Conservation (phyloP, 2,797 vertebrate species). For the Mico argentatus region DNA sequence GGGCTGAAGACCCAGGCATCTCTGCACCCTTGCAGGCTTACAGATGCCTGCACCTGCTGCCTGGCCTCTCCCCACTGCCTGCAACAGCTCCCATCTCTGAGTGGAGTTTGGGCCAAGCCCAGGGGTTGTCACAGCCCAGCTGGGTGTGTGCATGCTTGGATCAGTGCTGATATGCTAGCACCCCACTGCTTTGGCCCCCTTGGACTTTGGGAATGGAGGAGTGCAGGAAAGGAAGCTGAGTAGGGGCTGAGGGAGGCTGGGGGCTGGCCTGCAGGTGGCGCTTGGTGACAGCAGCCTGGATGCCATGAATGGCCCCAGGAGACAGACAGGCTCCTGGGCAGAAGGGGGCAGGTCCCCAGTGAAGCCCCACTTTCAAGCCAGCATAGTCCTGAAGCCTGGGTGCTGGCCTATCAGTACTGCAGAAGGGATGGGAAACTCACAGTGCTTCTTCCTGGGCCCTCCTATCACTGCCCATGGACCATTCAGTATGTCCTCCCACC, state of each 20-base stretch:
- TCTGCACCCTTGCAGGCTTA: background rate
- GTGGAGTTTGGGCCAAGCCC: background rate
- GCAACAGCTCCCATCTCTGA: background rate
- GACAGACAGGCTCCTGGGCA: background rate
- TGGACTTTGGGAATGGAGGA: background rate
- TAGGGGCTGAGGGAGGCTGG: background rate
- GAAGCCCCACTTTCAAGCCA: background rate
- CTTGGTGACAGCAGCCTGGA: background rate
- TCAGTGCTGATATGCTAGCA: background rate
- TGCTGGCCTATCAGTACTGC: background rate
- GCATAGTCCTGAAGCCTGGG: background rate
- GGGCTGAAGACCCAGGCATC: background rate
- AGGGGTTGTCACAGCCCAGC: background rate
- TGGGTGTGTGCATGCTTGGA: accelerated
- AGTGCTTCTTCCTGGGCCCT: background rate
- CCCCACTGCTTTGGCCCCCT: background rate
- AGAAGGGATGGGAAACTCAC: background rate
- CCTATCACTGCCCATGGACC: background rate
- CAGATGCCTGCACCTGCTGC: background rate
- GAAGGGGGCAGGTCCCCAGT: background rate
- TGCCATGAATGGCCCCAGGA: background rate
- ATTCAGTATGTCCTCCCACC: background rate
- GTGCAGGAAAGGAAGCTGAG: background rate
- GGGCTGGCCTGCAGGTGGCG: background rate
- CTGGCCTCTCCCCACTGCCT: background rate